Percentiles rank a stretch among this genome's conserved stretches.
Conservation (phyloP, 2,113 vertebrate species). For the Ramphastos sulfuratus region DNA sequence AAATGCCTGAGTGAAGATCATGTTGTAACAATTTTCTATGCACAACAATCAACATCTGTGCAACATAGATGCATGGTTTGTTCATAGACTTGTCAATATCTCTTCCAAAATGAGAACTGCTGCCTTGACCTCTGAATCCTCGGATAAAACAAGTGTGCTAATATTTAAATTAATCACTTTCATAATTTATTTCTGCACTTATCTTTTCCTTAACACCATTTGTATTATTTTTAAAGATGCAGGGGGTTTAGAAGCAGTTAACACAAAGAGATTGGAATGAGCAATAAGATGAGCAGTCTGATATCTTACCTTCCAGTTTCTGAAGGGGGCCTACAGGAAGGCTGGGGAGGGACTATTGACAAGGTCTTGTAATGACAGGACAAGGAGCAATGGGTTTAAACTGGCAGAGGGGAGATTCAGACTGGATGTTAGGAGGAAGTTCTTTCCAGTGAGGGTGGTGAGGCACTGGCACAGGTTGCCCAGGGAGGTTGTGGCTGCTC, state of each 20-base stretch:
- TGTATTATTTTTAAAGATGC: constrained; percentile 34
- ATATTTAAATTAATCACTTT: constrained; percentile 45
- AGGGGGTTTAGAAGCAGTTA: constrained; percentile 59
- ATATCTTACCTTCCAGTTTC: too few species aligned
- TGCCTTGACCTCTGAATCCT: background rate
- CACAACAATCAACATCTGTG: background rate
- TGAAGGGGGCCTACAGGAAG: too few species aligned
- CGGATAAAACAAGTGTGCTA: constrained; percentile 18
- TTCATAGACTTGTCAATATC: background rate
- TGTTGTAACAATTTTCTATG: background rate
- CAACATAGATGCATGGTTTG: background rate
- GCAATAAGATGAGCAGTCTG: constrained; percentile 28
- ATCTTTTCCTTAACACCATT: constrained; percentile 52
- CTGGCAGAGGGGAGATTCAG: too few species aligned
- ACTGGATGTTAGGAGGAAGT: too few species aligned
- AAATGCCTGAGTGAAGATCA: background rate
- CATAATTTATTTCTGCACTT: constrained; percentile 60
- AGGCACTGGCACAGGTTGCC: too few species aligned
- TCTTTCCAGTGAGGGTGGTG: too few species aligned
- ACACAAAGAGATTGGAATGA: constrained; percentile 42
- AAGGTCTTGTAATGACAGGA: too few species aligned
- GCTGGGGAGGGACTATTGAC: too few species aligned
- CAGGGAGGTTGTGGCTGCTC: too few species aligned
- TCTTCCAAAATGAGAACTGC: background rate
- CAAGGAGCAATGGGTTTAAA: too few species aligned